A percentile compares a stretch with the other conserved stretches of the same genome.
These are phyloP conservation scores for Drosophila lacteicornis DNA, from an alignment of 1,140 invertebrate species.

Conservation along the genomic window DNA sequence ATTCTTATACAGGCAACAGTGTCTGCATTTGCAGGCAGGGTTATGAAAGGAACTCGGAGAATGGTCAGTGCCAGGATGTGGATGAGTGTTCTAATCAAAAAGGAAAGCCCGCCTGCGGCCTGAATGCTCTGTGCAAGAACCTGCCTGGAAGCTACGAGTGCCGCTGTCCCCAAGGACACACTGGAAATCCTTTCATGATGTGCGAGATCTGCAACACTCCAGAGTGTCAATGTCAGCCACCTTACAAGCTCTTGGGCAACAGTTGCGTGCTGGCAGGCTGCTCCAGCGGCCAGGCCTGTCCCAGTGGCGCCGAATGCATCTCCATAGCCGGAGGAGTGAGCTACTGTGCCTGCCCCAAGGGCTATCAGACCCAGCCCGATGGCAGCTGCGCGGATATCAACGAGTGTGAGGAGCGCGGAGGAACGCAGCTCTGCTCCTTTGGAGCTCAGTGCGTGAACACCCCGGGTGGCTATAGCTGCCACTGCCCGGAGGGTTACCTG, in stretches of 20 bases:
- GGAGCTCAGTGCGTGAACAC: constrained; percentile 94
- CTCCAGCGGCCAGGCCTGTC: constrained; percentile 91
- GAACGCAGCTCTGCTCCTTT: constrained; percentile 90
- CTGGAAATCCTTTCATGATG: constrained; percentile 94
- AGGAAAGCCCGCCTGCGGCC: constrained; percentile 91
- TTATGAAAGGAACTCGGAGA: constrained; percentile 90
- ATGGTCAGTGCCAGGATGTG: constrained; percentile 92
- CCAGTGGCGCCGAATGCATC: constrained; percentile 93
- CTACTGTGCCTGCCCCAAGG: constrained; percentile 94
- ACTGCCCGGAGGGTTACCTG: constrained; percentile 91
- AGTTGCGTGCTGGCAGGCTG: constrained; percentile 94
- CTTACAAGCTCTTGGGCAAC: constrained; percentile 92
- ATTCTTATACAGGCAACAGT: constrained; percentile 89
- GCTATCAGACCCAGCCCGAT: constrained; percentile 89
- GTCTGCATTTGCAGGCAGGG: constrained; percentile 95
- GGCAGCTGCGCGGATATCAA: constrained; percentile 93
- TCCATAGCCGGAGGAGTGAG: constrained; percentile 95
- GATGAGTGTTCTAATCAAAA: constrained; percentile 93
- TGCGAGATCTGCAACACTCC: constrained; percentile 94
- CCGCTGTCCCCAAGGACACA: constrained; percentile 93
- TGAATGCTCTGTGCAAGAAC: constrained; percentile 96
- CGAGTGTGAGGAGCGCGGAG: constrained; percentile 91
- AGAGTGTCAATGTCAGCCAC: constrained; percentile 94
- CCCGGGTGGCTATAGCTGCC: constrained; percentile 91
- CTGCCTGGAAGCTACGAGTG: constrained; percentile 97